These are phyloP conservation scores for Halcyon malimbica DNA, from an alignment of 2,113 vertebrate genomes.

Conservation along the genomic window DNA sequence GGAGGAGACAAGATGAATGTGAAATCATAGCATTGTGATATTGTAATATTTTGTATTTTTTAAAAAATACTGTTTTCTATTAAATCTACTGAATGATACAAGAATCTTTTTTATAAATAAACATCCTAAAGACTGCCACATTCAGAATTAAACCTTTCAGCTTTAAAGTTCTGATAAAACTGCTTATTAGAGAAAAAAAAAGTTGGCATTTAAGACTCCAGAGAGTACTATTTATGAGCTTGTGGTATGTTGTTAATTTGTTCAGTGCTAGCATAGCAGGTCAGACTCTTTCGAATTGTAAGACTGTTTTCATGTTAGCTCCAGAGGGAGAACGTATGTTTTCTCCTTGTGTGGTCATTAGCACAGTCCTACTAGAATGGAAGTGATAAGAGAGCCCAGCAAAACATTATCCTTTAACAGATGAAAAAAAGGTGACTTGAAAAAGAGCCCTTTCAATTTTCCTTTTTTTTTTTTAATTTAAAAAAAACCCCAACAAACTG, in stretches of 20 bases:
- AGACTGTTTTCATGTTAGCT: conserved; percentile 46
- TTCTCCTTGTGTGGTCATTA: conserved; percentile 71
- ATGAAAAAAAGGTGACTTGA: neutral
- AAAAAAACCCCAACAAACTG: no score
- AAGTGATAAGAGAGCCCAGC: neutral
- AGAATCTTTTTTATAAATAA: neutral
- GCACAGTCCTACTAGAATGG: conserved; percentile 37
- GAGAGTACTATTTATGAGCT: conserved; percentile 54
- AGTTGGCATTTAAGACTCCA: conserved; percentile 29
- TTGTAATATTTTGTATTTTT: neutral
- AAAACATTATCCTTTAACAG: neutral
- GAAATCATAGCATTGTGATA: neutral
- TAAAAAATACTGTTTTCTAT: neutral
- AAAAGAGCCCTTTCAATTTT: neutral
- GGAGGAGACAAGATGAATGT: neutral
- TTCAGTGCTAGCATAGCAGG: conserved; percentile 19
- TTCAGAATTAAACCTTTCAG: neutral
- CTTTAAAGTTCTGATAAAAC: conserved; percentile 11
- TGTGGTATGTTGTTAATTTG: conserved; percentile 46
- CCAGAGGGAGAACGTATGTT: conserved; percentile 24
- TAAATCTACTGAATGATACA: neutral
- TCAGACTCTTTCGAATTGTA: conserved; percentile 43
- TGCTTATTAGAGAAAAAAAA: conserved; percentile 43
- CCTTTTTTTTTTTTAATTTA: neutral
- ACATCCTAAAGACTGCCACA: neutral